Conservation (phyloP, 2,797 vertebrate genomes). For the Phalanger gymnotis region DNA sequence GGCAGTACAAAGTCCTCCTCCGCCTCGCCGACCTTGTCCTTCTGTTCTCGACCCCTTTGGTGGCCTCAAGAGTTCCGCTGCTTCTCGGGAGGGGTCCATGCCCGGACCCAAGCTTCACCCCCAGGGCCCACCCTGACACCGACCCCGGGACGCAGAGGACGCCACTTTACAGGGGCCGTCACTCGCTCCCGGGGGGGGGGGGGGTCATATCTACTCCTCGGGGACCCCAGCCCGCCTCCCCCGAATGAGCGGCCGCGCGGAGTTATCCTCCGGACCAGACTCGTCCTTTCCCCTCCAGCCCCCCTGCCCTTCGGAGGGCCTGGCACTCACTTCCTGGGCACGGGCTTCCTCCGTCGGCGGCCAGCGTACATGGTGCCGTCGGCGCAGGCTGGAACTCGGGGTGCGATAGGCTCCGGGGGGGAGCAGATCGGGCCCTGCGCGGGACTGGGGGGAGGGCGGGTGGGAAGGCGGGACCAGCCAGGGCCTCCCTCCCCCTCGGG, state of each 20-base stretch:
- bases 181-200: too few species aligned
- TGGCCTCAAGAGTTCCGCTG: background rate
- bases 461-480: background rate
- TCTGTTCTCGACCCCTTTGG: background rate
- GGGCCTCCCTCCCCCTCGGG: background rate
- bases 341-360: constrained; percentile 87
- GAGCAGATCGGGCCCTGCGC: background rate
- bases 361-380: constrained; percentile 83
- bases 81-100: background rate
- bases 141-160: background rate
- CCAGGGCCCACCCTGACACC: background rate
- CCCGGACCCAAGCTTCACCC: background rate
- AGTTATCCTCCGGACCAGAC: background rate
- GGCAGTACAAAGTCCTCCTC: too few species aligned
- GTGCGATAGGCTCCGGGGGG: background rate
- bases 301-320: background rate
- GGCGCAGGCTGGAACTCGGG: background rate
- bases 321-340: constrained; percentile 86
- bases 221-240: background rate
- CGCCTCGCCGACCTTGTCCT: background rate
- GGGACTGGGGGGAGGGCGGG: background rate
- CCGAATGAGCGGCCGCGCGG: background rate
- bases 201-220: background rate
- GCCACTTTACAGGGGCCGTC: too few species aligned
- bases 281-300: too few species aligned